Conservation (phyloP, 2,113 vertebrate species). For the Felis catus region DNA sequence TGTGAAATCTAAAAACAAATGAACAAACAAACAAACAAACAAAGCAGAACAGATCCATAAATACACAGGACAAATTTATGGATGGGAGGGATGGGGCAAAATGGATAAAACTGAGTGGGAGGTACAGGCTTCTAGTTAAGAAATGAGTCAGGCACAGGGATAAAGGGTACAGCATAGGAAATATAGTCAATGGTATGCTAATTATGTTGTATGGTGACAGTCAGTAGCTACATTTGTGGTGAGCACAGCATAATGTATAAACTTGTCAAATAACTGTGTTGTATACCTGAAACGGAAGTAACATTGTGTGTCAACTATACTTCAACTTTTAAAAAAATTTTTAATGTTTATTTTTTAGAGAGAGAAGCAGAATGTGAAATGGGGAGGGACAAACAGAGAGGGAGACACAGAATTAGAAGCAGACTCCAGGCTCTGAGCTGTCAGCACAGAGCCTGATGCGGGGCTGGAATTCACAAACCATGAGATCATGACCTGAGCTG, state of each 20-base stretch:
- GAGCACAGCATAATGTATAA: background rate
- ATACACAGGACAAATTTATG: background rate
- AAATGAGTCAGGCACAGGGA: background rate
- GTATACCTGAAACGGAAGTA: background rate
- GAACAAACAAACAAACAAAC: background rate
- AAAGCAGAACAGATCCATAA: background rate
- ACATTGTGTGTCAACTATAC: background rate
- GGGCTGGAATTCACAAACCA: too few species aligned
- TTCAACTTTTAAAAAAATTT: background rate
- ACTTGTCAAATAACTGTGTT: background rate
- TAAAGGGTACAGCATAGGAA: background rate
- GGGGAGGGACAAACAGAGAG: too few species aligned
- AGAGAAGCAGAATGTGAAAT: too few species aligned
- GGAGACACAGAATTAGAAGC: too few species aligned
- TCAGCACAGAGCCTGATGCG: too few species aligned
- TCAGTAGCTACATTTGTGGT: background rate
- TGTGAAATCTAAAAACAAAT: background rate
- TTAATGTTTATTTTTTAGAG: too few species aligned
- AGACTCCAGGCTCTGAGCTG: too few species aligned
- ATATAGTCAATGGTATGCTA: background rate
- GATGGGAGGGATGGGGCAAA: background rate
- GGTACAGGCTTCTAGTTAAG: background rate
- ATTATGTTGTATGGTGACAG: background rate
- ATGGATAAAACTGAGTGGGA: background rate
- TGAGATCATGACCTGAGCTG: too few species aligned